These are phyloP conservation scores for Sinocyclocheilus grahami DNA, from an alignment of 2,113 vertebrate species.

Conservation along the genomic window DNA sequence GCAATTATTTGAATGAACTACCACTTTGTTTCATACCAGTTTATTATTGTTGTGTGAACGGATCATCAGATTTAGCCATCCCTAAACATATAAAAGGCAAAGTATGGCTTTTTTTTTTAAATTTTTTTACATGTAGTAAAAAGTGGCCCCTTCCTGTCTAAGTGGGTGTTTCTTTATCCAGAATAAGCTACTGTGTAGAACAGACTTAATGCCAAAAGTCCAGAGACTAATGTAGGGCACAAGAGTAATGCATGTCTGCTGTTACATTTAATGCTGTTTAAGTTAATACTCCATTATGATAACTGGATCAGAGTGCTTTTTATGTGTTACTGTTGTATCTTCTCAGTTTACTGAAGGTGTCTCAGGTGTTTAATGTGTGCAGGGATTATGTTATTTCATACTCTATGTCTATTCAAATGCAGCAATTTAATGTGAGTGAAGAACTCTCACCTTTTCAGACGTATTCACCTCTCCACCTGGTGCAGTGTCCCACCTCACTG, in stretches of 20 bases:
- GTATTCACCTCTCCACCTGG: conserved; percentile 60
- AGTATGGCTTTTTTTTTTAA: not conserved
- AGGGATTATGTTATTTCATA: conserved; percentile 41
- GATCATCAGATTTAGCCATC: too few relatives aligned
- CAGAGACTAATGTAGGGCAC: not conserved
- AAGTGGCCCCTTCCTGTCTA: too few relatives aligned
- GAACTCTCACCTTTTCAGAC: conserved; percentile 55
- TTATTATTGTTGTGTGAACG: too few relatives aligned
- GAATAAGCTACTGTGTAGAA: not conserved
- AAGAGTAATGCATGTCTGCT: not conserved
- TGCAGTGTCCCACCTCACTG: conserved; percentile 66
- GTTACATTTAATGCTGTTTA: not conserved
- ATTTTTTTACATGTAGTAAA: not conserved
- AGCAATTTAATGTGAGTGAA: conserved; percentile 59
- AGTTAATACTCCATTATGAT: not conserved
- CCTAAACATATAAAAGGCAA: not conserved
- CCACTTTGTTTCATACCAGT: too few relatives aligned
- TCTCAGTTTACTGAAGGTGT: conserved; percentile 13
- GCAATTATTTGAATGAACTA: not conserved
- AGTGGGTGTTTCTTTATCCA: not conserved
- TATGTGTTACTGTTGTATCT: conserved; percentile 4
- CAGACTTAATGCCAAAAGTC: not conserved
- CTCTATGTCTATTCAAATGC: conserved; percentile 70
- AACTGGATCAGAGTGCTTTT: not conserved
- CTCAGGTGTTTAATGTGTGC: conserved; percentile 21